Evolutionary conservation across 2,797 vertebrate species (phyloP), one percentile per base, ranked within the genome.

Genomic region (Muraenolepis orangiensis): DNA sequence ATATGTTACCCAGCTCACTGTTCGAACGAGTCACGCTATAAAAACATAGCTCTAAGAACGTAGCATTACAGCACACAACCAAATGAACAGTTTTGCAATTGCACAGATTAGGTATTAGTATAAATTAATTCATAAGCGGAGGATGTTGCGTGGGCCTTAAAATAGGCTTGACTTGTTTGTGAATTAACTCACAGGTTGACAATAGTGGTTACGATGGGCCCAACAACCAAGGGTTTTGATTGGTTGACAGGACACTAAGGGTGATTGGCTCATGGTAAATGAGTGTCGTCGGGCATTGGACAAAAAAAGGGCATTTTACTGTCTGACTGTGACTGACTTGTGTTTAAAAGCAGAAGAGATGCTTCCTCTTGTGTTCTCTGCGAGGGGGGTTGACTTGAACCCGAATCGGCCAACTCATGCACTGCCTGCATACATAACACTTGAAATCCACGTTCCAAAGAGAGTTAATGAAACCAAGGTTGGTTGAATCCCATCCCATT

Each of bases 71-170:
- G 14, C 18, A 67, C 66, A 67, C 10, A 71, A 16, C 70, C 28
- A 29, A 34, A 74, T 10, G 67, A 72, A 72, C 3, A 1, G 28
- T 66, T 14, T 70, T 46, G 13, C 38, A 34, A 69, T 74, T 69
- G 66, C 66, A 74, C 73, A 51, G 36, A 14, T 23, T 73, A 73
- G 57, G n/a, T n/a, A n/a, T n/a, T n/a, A n/a, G n/a, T n/a, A n/a
- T n/a, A n/a, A 23, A 61, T 26, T 7, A 10, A 61, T 23, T 61
- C 7, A 61, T 26, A 11, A 23, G 51, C 18, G 2, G 1, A 10
- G 26, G n/a, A 61, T 26, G 18, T 26, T n/a, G 12, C 51, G 6
- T 61, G 40, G 14, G 13, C 14, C 40, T 46, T 16, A 1, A 38
- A 1, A 46, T 18, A 46, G 40, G 16, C 40, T 16, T 13, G 1